Evolutionary conservation across 2,113 vertebrate species (phyloP), one percentile per base, ranked within the genome.

Genomic region (Pachypanchax playfairii): DNA sequence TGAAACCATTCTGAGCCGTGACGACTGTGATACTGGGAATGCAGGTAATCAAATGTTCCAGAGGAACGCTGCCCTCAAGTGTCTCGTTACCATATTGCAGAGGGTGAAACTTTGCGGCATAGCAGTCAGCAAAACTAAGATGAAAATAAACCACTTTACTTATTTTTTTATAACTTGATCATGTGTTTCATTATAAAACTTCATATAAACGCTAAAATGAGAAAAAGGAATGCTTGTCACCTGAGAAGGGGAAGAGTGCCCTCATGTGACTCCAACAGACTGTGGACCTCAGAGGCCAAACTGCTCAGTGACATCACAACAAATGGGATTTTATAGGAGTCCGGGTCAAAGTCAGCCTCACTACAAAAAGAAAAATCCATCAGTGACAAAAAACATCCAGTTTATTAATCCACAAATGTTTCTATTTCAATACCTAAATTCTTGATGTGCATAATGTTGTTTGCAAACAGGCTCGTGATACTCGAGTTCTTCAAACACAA

Each of bases 21-120:
- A 95, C 94, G 12, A 99, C 92, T 38, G 95, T 94, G 61, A 99
- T 93, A 21, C 96, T 96, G 15, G 97, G 97, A 66, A 99, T 88
- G 74, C 96, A 98, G 33, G 96, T 96, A 67, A 98, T 96, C 6
- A 99, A 91, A 65, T 99, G 97, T 54, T 99, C 97, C 75, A 99
- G 86, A 24, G 97, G 92, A 54, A 98, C 93, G 0, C 94, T 93
- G 4, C 92, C 93, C 44, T 91, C 86, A 54, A 87, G 18, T 15
- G 90, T 93, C 81, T 96, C 96, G 67, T 90, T 92, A 4, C 92
- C 91, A 21, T 93, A 61, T 20, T 92, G 83, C 51, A 99, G 80
- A 0, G 91, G 88, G 65, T 26, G 90, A 75, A 98, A 98, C 68
- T 95, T 93, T 11, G 93, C 93, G 13, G 93, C 93, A 22, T 98